phyloP scores from a whole-genome alignment of 2,113 vertebrate species.

The Melierax canorus region DNA sequence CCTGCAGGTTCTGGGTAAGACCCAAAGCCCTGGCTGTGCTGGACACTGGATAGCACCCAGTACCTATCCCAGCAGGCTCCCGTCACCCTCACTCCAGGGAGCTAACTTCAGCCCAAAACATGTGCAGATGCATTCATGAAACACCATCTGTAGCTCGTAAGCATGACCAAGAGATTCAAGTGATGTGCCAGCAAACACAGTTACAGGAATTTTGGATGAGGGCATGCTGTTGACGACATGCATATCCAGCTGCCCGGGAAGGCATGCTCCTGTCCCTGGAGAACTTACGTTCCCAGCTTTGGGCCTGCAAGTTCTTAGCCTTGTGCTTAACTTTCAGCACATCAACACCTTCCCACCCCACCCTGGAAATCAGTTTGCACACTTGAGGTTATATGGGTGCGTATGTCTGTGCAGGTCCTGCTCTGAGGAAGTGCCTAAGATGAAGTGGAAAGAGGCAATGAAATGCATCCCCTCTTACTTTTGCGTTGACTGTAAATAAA shows the following conservation, averaged over 20 bases:
- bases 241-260: not conserved
- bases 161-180: not conserved
- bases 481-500: not conserved
- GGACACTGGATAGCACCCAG: not conserved
- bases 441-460: not conserved
- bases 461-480: not conserved
- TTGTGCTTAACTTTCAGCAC: not conserved
- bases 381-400: not conserved
- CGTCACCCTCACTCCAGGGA: not conserved
- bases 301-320: not conserved
- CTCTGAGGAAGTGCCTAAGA: not conserved
- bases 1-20: not conserved
- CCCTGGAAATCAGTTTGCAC: not conserved
- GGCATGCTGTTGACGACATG: not conserved
- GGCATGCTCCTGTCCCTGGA: not conserved
- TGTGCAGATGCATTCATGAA: not conserved
- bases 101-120: not conserved
- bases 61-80: not conserved
- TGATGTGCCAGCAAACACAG: not conserved
- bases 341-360: not conserved
- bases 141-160: not conserved
- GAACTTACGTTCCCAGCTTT: not conserved
- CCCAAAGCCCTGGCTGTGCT: not conserved
- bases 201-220: not conserved
- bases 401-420: not conserved